A percentile compares a stretch with the other conserved stretches of the same genome.
Conservation (phyloP, 1,140 invertebrate species). For the Micrasema minimum region DNA sequence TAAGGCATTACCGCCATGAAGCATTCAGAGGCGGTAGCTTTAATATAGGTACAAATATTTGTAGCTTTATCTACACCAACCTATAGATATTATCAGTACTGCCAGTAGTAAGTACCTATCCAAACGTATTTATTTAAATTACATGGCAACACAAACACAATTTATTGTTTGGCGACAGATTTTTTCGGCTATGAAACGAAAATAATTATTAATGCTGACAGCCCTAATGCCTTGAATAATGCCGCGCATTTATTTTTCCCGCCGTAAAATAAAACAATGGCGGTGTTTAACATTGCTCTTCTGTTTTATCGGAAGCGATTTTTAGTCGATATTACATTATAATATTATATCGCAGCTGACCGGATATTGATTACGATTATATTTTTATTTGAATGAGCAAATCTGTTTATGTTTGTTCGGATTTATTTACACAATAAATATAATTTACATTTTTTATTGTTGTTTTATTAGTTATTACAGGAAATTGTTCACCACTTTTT, state of each 20-base stretch:
- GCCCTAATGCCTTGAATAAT: slow-evolving; percentile 53
- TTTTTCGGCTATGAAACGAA: slow-evolving; percentile 55
- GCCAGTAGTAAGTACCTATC: slow-evolving; percentile 39
- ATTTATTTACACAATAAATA: too few relatives aligned
- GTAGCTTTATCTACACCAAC: slow-evolving; percentile 52
- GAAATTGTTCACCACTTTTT: too few relatives aligned
- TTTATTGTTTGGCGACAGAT: slow-evolving; percentile 55
- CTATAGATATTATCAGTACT: slow-evolving; percentile 43
- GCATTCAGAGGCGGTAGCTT: slow-evolving; percentile 54
- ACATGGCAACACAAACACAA: slow-evolving; percentile 52
- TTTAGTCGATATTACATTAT: neutral
- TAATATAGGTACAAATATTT: slow-evolving; percentile 55
- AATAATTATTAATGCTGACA: slow-evolving; percentile 53
- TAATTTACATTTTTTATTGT: too few relatives aligned
- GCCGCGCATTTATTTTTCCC: slow-evolving; percentile 48
- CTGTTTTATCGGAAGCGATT: slow-evolving; percentile 36
- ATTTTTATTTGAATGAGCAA: too few relatives aligned
- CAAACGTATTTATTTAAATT: slow-evolving; percentile 53
- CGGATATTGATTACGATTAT: too few relatives aligned
- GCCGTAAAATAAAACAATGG: slow-evolving; percentile 42
- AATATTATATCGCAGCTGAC: too few relatives aligned
- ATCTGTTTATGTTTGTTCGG: too few relatives aligned
- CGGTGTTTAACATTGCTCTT: slow-evolving; percentile 42
- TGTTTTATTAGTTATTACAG: too few relatives aligned
- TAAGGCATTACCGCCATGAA: slow-evolving; percentile 48